These are phyloP conservation scores for Pyrochroa serraticornis DNA, from an alignment of 2,888 invertebrate species.

Conservation along the genomic window DNA sequence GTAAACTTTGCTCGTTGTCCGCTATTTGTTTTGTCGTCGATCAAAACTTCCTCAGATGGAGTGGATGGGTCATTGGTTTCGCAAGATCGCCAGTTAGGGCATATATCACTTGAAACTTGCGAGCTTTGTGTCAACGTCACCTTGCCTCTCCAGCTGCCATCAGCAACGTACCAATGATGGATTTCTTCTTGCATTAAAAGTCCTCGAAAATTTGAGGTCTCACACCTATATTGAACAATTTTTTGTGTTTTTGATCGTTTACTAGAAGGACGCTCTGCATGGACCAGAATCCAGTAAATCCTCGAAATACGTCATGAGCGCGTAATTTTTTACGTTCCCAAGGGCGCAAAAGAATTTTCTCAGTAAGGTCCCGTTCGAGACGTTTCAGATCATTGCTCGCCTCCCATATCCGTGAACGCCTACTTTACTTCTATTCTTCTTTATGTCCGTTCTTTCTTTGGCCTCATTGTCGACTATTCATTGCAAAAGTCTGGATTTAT, in stretches of 20 bases:
- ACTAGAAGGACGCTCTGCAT: no score
- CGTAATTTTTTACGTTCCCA: constrained; percentile 17
- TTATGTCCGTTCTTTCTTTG: constrained; percentile 38
- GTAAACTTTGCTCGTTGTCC: no score
- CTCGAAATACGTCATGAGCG: constrained; percentile 15
- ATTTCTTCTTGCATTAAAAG: no score
- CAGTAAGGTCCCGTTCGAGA: constrained; percentile 21
- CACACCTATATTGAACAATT: no score
- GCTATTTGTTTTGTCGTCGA: no score
- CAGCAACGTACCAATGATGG: background rate
- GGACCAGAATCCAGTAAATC: background rate
- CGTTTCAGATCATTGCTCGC: constrained; percentile 36
- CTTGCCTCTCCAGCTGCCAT: constrained; percentile 32
- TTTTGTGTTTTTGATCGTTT: no score
- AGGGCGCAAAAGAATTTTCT: constrained; percentile 7
- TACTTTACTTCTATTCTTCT: constrained; percentile 45
- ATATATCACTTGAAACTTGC: constrained; percentile 37
- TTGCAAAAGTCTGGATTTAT: constrained; percentile 50
- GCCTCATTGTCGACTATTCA: constrained; percentile 46
- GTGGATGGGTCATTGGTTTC: constrained; percentile 33
- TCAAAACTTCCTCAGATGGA: no score
- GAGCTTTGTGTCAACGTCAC: constrained; percentile 30
- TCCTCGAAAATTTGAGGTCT: no score
- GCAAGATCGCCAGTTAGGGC: constrained; percentile 33
- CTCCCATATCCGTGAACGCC: constrained; percentile 45